phyloP scores from a whole-genome alignment of 1,140 invertebrate species.

The Drosophila prosaltans region DNA sequence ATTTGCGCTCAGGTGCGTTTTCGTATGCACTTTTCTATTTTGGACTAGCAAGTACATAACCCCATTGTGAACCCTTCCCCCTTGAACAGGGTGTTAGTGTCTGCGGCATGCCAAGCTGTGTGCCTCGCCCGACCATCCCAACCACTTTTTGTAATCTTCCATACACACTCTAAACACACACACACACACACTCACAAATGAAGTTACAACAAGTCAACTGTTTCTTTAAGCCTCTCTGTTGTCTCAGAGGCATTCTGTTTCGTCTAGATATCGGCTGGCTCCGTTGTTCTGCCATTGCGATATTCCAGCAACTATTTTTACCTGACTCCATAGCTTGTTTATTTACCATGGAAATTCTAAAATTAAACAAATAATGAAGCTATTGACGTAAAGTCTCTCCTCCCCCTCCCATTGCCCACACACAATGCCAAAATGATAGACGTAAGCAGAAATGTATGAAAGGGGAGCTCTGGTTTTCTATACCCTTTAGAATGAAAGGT shows the following conservation, averaged over 20 bases:
- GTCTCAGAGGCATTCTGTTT: not conserved
- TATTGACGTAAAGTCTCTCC: not conserved
- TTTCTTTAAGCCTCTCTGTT: not conserved
- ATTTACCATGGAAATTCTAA: not conserved
- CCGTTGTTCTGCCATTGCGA: not conserved
- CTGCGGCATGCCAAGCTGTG: constrained; percentile 11
- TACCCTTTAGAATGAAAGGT: too few species aligned
- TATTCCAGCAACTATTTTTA: not conserved
- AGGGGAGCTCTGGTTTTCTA: too few species aligned
- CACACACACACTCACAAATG: not conserved
- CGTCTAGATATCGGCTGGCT: not conserved
- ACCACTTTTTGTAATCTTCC: constrained; percentile 22
- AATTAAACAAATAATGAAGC: not conserved
- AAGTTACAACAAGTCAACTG: not conserved
- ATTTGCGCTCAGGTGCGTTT: constrained; percentile 76
- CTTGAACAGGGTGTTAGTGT: not conserved
- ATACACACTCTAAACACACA: not conserved
- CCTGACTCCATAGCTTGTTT: not conserved
- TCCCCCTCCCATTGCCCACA: too few species aligned
- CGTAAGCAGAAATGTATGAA: not conserved
- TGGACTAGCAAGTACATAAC: not conserved
- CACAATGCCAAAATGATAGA: not conserved
- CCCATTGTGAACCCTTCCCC: not conserved
- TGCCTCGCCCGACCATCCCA: too few species aligned
- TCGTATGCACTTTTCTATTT: constrained; percentile 46